A percentile compares a stretch with the other conserved stretches of the same genome.
phyloP scores from a whole-genome alignment of 1,140 invertebrate species.

The Micrasema longulum region DNA sequence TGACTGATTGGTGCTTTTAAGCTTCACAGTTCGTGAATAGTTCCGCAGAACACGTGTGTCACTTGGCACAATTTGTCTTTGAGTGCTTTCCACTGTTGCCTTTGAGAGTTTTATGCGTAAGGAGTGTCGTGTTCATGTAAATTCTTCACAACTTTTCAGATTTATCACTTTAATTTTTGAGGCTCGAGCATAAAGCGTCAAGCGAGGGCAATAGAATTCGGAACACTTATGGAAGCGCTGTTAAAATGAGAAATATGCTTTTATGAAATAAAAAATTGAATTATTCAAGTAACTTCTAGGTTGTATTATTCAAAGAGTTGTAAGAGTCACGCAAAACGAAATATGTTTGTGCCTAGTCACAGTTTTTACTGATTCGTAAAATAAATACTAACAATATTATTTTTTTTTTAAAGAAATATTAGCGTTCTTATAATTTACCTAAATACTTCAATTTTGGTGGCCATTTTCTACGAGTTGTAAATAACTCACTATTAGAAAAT shows the following conservation, averaged over 20 bases:
- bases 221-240: neutral
- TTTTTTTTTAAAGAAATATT: too few species aligned
- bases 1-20: conserved; percentile 25
- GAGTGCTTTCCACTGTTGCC: conserved; percentile 35
- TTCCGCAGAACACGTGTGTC: conserved; percentile 6
- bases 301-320: too few species aligned
- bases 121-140: conserved; percentile 29
- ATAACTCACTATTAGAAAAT: too few species aligned
- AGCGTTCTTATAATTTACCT: too few species aligned
- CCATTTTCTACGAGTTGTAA: too few species aligned
- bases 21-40: conserved; percentile 12
- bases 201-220: conserved; percentile 1
- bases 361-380: too few species aligned
- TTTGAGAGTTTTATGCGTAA: conserved; percentile 24
- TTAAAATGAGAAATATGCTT: neutral
- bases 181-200: neutral
- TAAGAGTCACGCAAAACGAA: too few species aligned
- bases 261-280: neutral
- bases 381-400: too few species aligned
- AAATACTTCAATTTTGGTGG: too few species aligned
- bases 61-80: conserved; percentile 28
- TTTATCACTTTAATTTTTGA: conserved; percentile 33
- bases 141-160: conserved; percentile 32
- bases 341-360: too few species aligned
- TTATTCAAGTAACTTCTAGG: too few species aligned